phyloP scores from a whole-genome alignment of 2,888 invertebrate species.

The Drosophila rellima region DNA sequence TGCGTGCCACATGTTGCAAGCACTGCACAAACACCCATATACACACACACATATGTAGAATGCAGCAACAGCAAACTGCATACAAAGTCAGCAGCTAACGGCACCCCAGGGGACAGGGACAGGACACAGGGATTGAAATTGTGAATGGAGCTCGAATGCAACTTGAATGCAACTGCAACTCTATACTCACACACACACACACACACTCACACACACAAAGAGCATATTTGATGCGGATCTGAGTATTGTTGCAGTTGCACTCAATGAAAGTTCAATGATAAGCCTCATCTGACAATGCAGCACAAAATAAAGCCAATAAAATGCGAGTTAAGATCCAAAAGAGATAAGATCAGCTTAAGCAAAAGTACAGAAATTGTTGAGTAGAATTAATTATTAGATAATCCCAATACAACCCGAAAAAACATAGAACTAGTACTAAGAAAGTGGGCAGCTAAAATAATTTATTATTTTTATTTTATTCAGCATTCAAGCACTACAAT shows the following conservation, averaged over 20 bases:
- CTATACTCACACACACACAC: constrained; percentile 17
- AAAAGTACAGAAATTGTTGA: constrained; percentile 19
- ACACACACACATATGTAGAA: constrained; percentile 19
- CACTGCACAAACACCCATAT: constrained; percentile 32
- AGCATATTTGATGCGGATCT: constrained; percentile 63
- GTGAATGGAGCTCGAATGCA: constrained; percentile 56
- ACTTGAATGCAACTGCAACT: constrained; percentile 39
- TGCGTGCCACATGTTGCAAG: constrained; percentile 80
- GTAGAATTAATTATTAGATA: constrained; percentile 19
- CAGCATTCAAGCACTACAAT: no score
- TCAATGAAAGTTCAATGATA: constrained; percentile 54
- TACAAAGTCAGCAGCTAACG: constrained; percentile 44
- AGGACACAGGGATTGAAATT: constrained; percentile 25
- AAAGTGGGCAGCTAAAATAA: not conserved
- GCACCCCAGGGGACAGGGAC: constrained; percentile 17
- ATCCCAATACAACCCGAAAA: not conserved
- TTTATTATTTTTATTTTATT: no score
- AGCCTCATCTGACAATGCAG: constrained; percentile 52
- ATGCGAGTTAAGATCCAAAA: constrained; percentile 22
- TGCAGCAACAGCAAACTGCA: constrained; percentile 50
- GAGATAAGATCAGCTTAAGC: constrained; percentile 21
- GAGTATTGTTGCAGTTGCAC: constrained; percentile 38
- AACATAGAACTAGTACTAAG: not conserved
- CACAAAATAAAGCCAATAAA: constrained; percentile 36
- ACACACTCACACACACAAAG: constrained; percentile 43